Percentiles rank a stretch among this genome's conserved stretches.
Evolutionary conservation across 2,797 vertebrate genomes (phyloP).

Genomic region (Sebastiscus albofasciatus): DNA sequence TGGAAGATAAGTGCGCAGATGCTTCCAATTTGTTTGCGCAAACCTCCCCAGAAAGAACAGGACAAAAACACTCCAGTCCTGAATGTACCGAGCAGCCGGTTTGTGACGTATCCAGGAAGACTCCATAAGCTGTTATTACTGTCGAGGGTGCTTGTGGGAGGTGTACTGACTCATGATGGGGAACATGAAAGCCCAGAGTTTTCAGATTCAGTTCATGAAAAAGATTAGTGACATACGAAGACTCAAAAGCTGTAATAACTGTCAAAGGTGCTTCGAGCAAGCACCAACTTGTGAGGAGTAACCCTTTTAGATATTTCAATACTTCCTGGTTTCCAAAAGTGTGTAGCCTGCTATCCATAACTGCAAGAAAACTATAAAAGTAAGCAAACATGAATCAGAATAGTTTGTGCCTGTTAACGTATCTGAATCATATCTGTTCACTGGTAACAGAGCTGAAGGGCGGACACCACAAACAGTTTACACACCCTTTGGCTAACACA

Average conservation of each 20-base stretch:
- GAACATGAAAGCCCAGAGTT: conserved; percentile 31
- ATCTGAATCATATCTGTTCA: conserved; percentile 37
- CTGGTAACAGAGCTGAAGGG: conserved; percentile 5
- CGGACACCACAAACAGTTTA: background rate
- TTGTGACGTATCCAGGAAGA: background rate
- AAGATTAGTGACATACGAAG: conserved; percentile 14
- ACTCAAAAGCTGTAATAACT: background rate
- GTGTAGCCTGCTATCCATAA: background rate
- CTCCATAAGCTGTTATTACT: conserved; percentile 22
- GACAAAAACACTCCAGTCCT: background rate
- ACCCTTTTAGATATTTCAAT: background rate
- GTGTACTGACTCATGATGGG: conserved; percentile 9
- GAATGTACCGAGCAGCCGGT: background rate
- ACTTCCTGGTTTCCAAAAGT: background rate
- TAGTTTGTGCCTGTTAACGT: background rate
- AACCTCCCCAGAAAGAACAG: background rate
- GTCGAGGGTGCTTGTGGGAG: conserved; percentile 8
- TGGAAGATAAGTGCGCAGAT: background rate
- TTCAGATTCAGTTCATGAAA: conserved; percentile 17
- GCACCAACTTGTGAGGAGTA: background rate
- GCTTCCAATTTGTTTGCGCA: background rate
- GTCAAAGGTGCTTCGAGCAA: background rate
- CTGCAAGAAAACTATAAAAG: background rate
- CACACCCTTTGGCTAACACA: conserved; percentile 28
- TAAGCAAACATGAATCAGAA: background rate